A percentile compares a stretch with the other conserved stretches of the same genome.
phyloP scores from a whole-genome alignment of 2,888 invertebrate species.

The Amphipyra tragopoginis region DNA sequence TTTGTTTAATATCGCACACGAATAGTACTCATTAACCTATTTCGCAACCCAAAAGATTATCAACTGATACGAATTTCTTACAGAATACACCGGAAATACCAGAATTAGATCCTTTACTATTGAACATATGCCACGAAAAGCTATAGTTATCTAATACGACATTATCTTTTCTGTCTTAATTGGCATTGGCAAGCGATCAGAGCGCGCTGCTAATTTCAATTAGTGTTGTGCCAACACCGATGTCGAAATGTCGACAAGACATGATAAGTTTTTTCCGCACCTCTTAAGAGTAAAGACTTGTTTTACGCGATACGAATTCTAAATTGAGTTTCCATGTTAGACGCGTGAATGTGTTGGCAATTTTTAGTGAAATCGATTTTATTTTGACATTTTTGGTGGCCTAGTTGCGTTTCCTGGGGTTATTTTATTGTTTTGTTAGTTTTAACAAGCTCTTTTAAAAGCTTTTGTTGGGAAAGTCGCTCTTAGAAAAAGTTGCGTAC shows the following conservation, averaged over 20 bases:
- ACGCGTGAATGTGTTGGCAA: slow-evolving; percentile 38
- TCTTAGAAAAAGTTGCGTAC: slow-evolving; percentile 10
- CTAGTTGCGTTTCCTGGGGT: slow-evolving; percentile 26
- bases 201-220: slow-evolving; percentile 67
- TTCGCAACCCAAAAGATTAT: slow-evolving; percentile 22
- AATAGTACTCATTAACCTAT: slow-evolving; percentile 44
- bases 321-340: slow-evolving; percentile 62
- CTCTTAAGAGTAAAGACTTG: slow-evolving; percentile 60
- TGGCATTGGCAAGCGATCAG: slow-evolving; percentile 73
- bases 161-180: slow-evolving; percentile 65
- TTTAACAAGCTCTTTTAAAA: slow-evolving; percentile 42
- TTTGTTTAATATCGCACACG: slow-evolving; percentile 5
- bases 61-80: slow-evolving; percentile 26
- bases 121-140: slow-evolving; percentile 34
- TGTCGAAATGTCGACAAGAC: slow-evolving; percentile 63
- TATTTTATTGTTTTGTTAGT: slow-evolving; percentile 27
- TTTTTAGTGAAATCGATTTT: slow-evolving; percentile 43
- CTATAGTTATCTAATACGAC: slow-evolving; percentile 47
- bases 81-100: slow-evolving; percentile 25
- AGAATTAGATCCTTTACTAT: slow-evolving; percentile 39
- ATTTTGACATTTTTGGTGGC: slow-evolving; percentile 27
- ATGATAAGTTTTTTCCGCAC: slow-evolving; percentile 59
- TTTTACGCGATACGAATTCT: slow-evolving; percentile 53
- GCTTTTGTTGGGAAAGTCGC: slow-evolving; percentile 39
- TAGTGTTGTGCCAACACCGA: slow-evolving; percentile 68